Percentiles rank a stretch among this genome's conserved stretches.
phyloP scores from a whole-genome alignment of 1,140 invertebrate species.

The Drosophila repleta region DNA sequence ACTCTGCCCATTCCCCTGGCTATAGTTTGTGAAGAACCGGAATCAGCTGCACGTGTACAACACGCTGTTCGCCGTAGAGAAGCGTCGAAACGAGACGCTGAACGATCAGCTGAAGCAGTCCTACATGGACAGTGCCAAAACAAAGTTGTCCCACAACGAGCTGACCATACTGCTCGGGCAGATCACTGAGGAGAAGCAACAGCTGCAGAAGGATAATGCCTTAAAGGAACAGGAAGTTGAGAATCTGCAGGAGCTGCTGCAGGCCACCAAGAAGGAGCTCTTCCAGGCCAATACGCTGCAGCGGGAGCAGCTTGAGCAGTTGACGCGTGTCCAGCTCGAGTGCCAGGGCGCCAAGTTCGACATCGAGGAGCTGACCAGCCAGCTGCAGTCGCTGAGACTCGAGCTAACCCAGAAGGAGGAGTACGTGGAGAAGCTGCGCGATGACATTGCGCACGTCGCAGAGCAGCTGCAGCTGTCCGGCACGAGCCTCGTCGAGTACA shows the following conservation, averaged over 20 bases:
- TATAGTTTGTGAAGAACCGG: conserved; percentile 64
- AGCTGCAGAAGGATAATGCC: conserved; percentile 28
- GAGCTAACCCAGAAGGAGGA: conserved; percentile 32
- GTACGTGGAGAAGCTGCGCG: conserved; percentile 23
- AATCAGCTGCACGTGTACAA: conserved; percentile 77
- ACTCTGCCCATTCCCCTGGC: neutral
- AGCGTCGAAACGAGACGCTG: conserved; percentile 68
- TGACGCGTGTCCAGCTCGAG: conserved; percentile 47
- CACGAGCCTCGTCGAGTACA: conserved; percentile 22
- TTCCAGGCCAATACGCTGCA: conserved; percentile 43
- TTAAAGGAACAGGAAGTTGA: conserved; percentile 49
- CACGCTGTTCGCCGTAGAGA: conserved; percentile 66
- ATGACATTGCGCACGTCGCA: conserved; percentile 17
- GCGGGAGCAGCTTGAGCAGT: conserved; percentile 42
- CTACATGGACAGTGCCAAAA: conserved; percentile 57
- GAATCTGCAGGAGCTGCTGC: conserved; percentile 48
- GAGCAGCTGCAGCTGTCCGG: conserved; percentile 5
- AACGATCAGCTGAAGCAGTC: conserved; percentile 64
- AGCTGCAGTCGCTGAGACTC: conserved; percentile 19
- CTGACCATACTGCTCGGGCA: conserved; percentile 47
- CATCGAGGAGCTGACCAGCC: conserved; percentile 38
- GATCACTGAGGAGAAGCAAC: conserved; percentile 36
- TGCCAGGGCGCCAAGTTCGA: conserved; percentile 39
- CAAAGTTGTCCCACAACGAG: conserved; percentile 62
- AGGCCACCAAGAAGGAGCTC: conserved; percentile 48